phyloP scores from a whole-genome alignment of 2,888 invertebrate species.

The Phyto melanocephala region DNA sequence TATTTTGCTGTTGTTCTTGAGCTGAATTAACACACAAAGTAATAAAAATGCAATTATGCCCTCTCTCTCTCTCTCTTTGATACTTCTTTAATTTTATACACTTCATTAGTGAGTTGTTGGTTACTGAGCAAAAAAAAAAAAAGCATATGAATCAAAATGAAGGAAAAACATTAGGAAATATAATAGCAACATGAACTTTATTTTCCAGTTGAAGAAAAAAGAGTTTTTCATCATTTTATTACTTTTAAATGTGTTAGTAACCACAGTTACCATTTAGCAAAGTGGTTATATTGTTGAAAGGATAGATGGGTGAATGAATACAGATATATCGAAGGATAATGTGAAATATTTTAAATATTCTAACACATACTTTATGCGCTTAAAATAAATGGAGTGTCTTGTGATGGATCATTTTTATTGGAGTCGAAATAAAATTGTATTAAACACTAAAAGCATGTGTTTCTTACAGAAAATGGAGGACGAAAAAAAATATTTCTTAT shows the following conservation, averaged over 20 bases:
- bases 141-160: slow-evolving; percentile 38
- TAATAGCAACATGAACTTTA: slow-evolving; percentile 24
- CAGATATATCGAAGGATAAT: neutral
- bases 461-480: no score
- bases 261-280: slow-evolving; percentile 60
- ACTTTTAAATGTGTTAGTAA: slow-evolving; percentile 53
- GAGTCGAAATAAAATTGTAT: no score
- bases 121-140: slow-evolving; percentile 19
- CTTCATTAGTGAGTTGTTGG: slow-evolving; percentile 62
- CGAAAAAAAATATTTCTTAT: no score
- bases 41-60: slow-evolving; percentile 68
- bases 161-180: slow-evolving; percentile 18
- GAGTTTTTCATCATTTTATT: slow-evolving; percentile 36
- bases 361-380: neutral
- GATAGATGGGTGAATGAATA: slow-evolving; percentile 8
- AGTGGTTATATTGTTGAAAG: slow-evolving; percentile 56
- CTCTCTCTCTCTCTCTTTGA: slow-evolving; percentile 51
- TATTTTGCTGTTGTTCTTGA: slow-evolving; percentile 10
- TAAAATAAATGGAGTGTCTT: no score
- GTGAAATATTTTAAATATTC: neutral
- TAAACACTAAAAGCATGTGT: no score
- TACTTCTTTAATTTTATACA: slow-evolving; percentile 61
- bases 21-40: slow-evolving; percentile 62
- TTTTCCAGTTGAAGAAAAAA: slow-evolving; percentile 20
- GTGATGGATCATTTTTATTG: no score